These are phyloP conservation scores for Rhynchopsitta pachyrhyncha DNA, from an alignment of 2,113 vertebrate species.

Conservation along the genomic window DNA sequence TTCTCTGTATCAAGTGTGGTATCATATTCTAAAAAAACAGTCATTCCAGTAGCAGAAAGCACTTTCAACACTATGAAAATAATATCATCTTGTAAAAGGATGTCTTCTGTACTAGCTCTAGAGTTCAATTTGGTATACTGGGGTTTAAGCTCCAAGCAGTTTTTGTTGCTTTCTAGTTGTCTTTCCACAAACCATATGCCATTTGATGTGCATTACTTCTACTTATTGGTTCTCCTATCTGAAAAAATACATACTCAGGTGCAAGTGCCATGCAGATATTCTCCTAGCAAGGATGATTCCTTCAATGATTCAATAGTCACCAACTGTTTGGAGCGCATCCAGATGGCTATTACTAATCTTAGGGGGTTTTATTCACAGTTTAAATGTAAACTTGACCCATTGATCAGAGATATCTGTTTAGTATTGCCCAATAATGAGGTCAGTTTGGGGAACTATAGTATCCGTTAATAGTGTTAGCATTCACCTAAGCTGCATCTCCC, in stretches of 20 bases:
- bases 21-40: not conserved
- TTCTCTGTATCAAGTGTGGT: not conserved
- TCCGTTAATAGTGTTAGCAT: not conserved
- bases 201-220: not conserved
- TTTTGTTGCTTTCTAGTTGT: not conserved
- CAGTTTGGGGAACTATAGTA: not conserved
- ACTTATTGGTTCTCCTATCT: not conserved
- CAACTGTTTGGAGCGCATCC: not conserved
- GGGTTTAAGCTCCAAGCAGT: not conserved
- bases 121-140: not conserved
- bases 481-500: not conserved
- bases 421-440: not conserved
- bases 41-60: not conserved
- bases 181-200: rapidly evolving
- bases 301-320: not conserved
- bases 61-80: not conserved
- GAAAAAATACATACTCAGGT: not conserved
- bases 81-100: not conserved
- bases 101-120: not conserved
- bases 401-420: not conserved
- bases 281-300: not conserved
- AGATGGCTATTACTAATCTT: not conserved
- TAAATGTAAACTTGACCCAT: not conserved
- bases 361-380: not conserved
- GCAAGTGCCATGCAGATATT: not conserved